Evolutionary conservation across 2,113 vertebrate species (phyloP).

Genomic region (Nestor notabilis): DNA sequence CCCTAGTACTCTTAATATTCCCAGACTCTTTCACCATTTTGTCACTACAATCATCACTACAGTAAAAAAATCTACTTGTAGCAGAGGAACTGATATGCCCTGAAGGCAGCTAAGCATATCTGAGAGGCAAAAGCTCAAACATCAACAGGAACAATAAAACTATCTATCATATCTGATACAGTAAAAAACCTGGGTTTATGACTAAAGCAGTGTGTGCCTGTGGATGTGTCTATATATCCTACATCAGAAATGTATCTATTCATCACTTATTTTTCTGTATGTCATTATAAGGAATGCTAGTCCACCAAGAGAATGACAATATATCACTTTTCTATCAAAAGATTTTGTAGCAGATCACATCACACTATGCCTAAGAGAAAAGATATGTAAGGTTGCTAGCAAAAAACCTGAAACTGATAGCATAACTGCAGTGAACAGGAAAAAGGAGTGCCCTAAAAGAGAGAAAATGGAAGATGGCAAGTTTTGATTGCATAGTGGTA

Average conservation of each 20-base stretch:
- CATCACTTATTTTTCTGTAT: neutral
- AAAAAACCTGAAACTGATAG: neutral
- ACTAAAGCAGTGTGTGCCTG: neutral
- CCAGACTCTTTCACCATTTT: neutral
- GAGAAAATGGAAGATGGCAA: neutral
- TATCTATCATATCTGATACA: neutral
- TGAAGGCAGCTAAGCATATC: neutral
- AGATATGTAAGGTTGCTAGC: neutral
- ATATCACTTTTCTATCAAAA: neutral
- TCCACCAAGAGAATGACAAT: neutral
- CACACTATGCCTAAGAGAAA: neutral
- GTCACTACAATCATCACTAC: neutral
- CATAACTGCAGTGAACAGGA: neutral
- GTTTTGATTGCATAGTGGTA: neutral
- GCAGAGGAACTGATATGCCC: neutral
- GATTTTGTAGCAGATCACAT: neutral
- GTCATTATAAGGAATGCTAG: neutral
- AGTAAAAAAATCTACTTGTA: neutral
- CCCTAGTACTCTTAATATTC: neutral
- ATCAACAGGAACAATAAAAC: neutral
- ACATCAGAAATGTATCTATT: neutral
- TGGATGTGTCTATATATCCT: neutral
- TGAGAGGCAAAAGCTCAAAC: neutral
- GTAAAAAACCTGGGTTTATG: neutral
- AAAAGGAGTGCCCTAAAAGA: neutral